Conservation (phyloP, 2,797 vertebrate species). For the Phataginus tetradactyla region DNA sequence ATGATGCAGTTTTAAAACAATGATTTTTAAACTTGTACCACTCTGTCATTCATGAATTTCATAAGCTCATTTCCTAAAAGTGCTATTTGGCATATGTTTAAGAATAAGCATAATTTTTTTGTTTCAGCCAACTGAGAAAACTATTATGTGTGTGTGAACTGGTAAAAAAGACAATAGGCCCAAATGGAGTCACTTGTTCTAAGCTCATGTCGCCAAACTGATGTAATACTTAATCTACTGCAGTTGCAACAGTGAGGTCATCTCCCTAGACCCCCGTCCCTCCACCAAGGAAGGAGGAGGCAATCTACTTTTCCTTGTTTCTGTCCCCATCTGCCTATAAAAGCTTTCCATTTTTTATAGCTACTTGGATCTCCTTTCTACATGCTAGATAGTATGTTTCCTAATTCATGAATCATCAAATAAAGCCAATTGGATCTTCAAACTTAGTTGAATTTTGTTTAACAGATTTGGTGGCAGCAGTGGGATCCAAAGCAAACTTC, state of each 20-base stretch:
- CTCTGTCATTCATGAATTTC: neutral
- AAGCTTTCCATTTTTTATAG: neutral
- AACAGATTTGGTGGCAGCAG: neutral
- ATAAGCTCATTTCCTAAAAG: neutral
- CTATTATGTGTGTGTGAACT: neutral
- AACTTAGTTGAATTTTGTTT: neutral
- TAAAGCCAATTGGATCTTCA: neutral
- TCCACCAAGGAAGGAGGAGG: neutral
- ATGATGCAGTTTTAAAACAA: neutral
- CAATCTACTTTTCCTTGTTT: neutral
- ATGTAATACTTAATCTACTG: neutral
- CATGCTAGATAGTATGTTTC: neutral
- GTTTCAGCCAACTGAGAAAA: neutral
- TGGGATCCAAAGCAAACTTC: neutral
- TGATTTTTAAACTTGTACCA: neutral
- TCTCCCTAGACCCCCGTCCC: neutral
- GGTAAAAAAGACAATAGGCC: neutral
- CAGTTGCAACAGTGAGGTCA: neutral
- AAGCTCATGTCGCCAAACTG: neutral
- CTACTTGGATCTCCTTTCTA: neutral
- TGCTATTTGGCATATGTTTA: neutral
- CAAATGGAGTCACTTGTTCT: neutral
- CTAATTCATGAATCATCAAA: neutral
- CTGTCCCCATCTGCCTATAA: neutral
- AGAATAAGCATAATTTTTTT: constrained; percentile 38